Percentiles rank a stretch among this genome's conserved stretches.
These are phyloP conservation scores for Andrena bucephala DNA, from an alignment of 2,888 invertebrate genomes.

Conservation along the genomic window DNA sequence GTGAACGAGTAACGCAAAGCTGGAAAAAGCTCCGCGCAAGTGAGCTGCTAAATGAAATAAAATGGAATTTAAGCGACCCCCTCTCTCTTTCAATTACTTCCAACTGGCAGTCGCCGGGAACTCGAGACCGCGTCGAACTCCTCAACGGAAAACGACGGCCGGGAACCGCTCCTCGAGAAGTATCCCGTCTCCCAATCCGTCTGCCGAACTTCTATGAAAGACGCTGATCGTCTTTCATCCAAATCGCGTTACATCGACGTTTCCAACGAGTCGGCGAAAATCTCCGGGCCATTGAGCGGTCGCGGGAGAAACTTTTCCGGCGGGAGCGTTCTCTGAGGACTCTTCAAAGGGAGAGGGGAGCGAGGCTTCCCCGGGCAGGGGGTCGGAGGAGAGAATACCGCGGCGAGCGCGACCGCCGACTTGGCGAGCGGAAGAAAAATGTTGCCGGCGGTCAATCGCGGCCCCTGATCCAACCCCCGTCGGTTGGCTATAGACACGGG, in stretches of 20 bases:
- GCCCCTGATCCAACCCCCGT: conserved; percentile 49
- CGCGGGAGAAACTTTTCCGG: conserved; percentile 32
- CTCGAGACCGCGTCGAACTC: neutral
- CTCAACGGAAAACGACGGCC: conserved; percentile 14
- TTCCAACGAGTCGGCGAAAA: conserved; percentile 53
- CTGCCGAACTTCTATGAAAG: conserved; percentile 26
- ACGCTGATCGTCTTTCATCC: conserved; percentile 46
- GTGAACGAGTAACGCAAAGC: neutral
- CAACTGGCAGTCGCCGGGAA: neutral
- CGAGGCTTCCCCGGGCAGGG: neutral
- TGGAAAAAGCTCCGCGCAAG: neutral
- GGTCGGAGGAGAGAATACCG: conserved; percentile 24
- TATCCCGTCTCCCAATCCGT: neutral
- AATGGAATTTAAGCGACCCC: conserved; percentile 1
- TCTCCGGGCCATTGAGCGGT: conserved; percentile 46
- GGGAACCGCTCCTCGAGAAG: neutral
- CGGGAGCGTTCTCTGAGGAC: neutral
- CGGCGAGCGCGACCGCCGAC: conserved; percentile 6
- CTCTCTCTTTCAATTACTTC: conserved; percentile 4
- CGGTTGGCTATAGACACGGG: conserved; percentile 23
- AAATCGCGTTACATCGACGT: conserved; percentile 53
- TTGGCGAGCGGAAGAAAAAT: conserved; percentile 36
- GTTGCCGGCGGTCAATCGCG: conserved; percentile 60
- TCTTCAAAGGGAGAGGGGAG: conserved; percentile 31
- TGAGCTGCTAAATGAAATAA: neutral